Evolutionary conservation across 2,888 invertebrate genomes (phyloP), one percentile per base, ranked within the genome.

Genomic region (Germaria angustata): DNA sequence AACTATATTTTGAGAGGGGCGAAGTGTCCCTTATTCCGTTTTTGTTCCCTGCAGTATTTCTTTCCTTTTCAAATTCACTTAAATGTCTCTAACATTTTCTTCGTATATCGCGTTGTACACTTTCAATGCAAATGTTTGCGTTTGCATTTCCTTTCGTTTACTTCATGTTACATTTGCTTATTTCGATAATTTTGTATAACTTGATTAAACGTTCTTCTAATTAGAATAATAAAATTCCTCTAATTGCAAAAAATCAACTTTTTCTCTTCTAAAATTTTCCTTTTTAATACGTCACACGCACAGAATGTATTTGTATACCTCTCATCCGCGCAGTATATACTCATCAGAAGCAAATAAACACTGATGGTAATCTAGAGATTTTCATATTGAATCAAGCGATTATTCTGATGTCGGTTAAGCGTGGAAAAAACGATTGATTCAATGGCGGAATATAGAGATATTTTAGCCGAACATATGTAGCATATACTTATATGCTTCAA

Each of bases 221-320:
- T 72, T 79, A 11, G 65, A 72, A 77, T 61, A 69, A 61, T 51
- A 63, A 61, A 61, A 66, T 80, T 63, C 11, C n/a, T 55, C 49
- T 63, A 51, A 76, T 41, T 65, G 44, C 39, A 72, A 55, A 61
- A 68, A 59, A 59, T n/a, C 32, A 34, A 41, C 32, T 61, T 34
- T 72, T 39, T 51, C 22, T 57, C 39, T 55, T 57, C 15, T 15
- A 66, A 79, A 59, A 41, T 80, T 59, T 73, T 68, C 41, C 39
- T 72, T 57, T 24, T 41, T 72, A 1, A 72, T 55, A 81, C 78
- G 81, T 82, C 79, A 71, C 71, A 66, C 65, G 44, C 79, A 73
- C 68, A 72, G n/a, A 73, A 63, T 57, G 55, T 66, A 75, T 34
- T 39, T 51, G 36, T 75, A 76, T 66, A 75, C 75, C 65, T 82